These are phyloP conservation scores for Patella caerulea DNA, from an alignment of 2,888 invertebrate species.

Conservation along the genomic window DNA sequence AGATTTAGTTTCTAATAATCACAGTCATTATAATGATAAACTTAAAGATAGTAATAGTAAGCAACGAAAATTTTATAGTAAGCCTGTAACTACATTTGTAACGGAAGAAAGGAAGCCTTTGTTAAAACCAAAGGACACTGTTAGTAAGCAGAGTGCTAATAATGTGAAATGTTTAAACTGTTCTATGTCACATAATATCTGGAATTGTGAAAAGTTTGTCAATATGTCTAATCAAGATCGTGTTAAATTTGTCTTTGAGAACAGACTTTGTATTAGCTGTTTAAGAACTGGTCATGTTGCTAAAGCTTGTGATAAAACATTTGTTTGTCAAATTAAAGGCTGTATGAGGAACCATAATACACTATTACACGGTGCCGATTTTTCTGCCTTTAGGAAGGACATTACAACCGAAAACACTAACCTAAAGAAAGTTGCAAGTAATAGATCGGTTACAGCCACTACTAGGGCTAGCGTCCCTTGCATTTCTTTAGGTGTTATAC, in stretches of 20 bases:
- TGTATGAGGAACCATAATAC: not conserved
- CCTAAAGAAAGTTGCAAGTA: not conserved
- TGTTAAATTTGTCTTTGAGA: not conserved
- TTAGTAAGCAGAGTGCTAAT: too few relatives aligned
- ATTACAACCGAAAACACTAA: not conserved
- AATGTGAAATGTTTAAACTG: not conserved
- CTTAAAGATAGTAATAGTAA: not conserved
- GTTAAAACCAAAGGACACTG: too few relatives aligned
- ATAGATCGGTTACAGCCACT: not conserved
- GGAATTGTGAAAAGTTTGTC: not conserved
- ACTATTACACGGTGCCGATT: not conserved
- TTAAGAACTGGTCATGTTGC: not conserved
- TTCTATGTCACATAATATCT: not conserved
- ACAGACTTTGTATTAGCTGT: not conserved
- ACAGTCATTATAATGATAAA: not conserved
- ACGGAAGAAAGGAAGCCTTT: not conserved
- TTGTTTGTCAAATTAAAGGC: not conserved
- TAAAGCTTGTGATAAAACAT: not conserved
- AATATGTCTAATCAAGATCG: not conserved
- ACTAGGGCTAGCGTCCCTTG: not conserved
- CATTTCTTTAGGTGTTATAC: not conserved
- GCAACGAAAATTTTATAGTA: not conserved
- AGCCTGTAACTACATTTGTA: not conserved
- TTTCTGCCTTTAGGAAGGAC: not conserved
- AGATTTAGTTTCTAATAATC: not conserved